These are phyloP conservation scores for Holothuria glaberrima DNA, from an alignment of 35 echinoderm and acorn worm species.

Conservation along the genomic window DNA sequence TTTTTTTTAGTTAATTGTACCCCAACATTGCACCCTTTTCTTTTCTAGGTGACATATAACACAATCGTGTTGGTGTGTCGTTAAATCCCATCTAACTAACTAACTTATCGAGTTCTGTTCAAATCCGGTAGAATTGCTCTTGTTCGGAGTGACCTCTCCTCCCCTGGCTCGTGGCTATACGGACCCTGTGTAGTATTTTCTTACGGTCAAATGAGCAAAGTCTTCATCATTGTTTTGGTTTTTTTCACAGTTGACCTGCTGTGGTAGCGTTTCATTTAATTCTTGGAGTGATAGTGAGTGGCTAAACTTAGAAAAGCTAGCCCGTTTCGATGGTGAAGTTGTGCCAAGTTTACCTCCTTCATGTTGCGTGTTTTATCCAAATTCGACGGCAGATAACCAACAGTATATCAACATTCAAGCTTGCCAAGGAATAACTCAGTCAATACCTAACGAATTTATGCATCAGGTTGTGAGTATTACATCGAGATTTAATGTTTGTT, in stretches of 20 bases:
- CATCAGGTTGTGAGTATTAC: conserved; percentile 10
- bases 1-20: too few relatives aligned
- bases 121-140: too few relatives aligned
- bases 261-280: conserved; percentile 15
- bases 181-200: too few relatives aligned
- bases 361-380: conserved; percentile 30
- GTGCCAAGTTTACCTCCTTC: conserved; percentile 15
- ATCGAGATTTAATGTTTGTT: too few relatives aligned
- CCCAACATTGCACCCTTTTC: too few relatives aligned
- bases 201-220: too few relatives aligned
- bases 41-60: too few relatives aligned
- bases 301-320: conserved; percentile 20
- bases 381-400: neutral
- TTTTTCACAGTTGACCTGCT: conserved; percentile 36
- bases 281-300: conserved; percentile 37
- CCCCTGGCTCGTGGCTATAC: too few relatives aligned
- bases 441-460: conserved; percentile 45
- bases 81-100: too few relatives aligned
- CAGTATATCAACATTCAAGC: conserved; percentile 13
- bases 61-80: too few relatives aligned
- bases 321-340: conserved; percentile 18
- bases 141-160: too few relatives aligned
- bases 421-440: conserved; percentile 27
- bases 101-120: too few relatives aligned
- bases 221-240: neutral